These are phyloP conservation scores for Acanthornis magna DNA, from an alignment of 2,797 vertebrate genomes.

Conservation along the genomic window DNA sequence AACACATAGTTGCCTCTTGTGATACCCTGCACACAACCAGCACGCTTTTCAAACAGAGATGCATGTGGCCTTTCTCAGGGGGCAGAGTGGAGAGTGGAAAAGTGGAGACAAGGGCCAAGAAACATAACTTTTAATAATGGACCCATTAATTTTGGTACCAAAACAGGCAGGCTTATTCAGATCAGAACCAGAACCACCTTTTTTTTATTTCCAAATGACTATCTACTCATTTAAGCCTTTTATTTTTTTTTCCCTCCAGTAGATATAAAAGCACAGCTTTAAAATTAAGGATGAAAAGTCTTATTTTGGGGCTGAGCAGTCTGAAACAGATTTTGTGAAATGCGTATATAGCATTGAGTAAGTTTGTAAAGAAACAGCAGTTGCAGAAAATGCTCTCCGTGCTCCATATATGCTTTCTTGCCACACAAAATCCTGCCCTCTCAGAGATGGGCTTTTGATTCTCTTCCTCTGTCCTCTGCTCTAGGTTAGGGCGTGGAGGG, in stretches of 20 bases:
- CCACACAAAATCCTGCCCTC: neutral
- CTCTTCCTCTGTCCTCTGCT: neutral
- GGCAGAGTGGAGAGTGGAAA: neutral
- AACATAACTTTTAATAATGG: neutral
- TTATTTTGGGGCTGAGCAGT: neutral
- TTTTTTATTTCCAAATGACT: neutral
- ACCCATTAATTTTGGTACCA: neutral
- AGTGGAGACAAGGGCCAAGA: neutral
- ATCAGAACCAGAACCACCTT: neutral
- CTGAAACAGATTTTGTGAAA: neutral
- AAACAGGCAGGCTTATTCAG: neutral
- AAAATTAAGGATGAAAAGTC: neutral
- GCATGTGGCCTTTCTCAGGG: neutral
- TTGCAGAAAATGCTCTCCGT: neutral
- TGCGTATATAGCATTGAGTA: neutral
- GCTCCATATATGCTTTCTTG: neutral
- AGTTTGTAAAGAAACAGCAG: neutral
- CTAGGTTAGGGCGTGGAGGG: neutral
- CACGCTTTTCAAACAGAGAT: neutral
- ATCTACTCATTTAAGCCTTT: neutral
- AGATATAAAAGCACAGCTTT: neutral
- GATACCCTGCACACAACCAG: neutral
- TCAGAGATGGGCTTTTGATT: neutral
- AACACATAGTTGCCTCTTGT: neutral
- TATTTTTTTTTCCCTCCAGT: neutral